phyloP scores from a whole-genome alignment of 2,797 vertebrate species.

The Graptemys geographica region DNA sequence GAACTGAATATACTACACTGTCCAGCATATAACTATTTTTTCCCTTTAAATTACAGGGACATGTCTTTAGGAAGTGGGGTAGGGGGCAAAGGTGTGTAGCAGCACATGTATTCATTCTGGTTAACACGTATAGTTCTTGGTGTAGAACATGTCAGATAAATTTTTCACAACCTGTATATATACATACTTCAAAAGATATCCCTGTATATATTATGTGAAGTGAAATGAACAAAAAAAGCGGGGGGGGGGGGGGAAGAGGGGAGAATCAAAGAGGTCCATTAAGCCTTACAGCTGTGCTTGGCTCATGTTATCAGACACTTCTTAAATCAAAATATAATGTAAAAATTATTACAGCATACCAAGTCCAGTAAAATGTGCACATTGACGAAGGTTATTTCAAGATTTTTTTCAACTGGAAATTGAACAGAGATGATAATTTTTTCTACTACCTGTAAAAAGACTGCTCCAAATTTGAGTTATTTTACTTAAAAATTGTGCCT shows the following conservation, averaged over 20 bases:
- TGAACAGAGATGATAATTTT: not conserved
- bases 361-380: not conserved
- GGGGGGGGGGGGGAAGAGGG: too few relatives aligned
- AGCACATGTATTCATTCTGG: not conserved
- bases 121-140: not conserved
- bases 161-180: too few relatives aligned
- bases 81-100: accelerated
- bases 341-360: not conserved
- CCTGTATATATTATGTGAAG: too few relatives aligned
- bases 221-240: not conserved
- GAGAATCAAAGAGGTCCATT: not conserved
- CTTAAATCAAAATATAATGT: not conserved
- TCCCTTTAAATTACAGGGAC: not conserved
- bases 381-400: not conserved
- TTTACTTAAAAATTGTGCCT: not conserved
- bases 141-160: too few relatives aligned
- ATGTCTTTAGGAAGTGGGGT: not conserved
- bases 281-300: not conserved
- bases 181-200: too few relatives aligned
- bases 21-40: not conserved
- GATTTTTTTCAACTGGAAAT: not conserved
- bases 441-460: not conserved
- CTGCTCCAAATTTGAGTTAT: not conserved
- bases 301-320: not conserved
- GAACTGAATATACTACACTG: accelerated